These are phyloP conservation scores for Paedocypris micromegethes DNA, from an alignment of 2,797 vertebrate species.

Conservation along the genomic window DNA sequence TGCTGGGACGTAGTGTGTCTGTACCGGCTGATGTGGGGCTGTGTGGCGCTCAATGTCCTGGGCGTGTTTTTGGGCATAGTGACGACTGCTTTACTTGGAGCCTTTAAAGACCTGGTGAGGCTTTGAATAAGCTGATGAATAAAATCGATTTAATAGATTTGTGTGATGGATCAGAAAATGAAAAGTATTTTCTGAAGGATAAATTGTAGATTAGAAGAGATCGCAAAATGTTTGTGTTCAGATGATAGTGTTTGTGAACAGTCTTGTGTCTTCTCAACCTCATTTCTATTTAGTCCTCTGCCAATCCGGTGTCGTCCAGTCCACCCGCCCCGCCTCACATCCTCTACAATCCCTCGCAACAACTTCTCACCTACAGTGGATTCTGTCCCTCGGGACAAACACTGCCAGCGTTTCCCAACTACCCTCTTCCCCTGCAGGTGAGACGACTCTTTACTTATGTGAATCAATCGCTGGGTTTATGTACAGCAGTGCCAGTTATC, in stretches of 20 bases:
- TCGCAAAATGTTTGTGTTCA: neutral
- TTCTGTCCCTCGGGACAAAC: constrained; percentile 72
- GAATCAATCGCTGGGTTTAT: no score
- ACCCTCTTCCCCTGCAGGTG: constrained; percentile 73
- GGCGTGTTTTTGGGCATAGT: constrained; percentile 83
- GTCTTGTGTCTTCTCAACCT: constrained; percentile 58
- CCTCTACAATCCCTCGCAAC: constrained; percentile 85
- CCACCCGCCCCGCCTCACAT: constrained; percentile 77
- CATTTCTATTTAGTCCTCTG: constrained; percentile 47
- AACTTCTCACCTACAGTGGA: constrained; percentile 78
- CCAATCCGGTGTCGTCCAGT: constrained; percentile 60
- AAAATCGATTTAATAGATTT: no score
- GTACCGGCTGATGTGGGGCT: constrained; percentile 85
- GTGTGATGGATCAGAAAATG: no score
- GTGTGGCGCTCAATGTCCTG: constrained; percentile 79
- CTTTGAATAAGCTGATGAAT: neutral
- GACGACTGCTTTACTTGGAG: constrained; percentile 85
- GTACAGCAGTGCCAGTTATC: no score
- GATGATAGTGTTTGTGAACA: constrained; percentile 46
- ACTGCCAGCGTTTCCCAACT: constrained; percentile 80
- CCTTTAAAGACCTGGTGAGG: constrained; percentile 82
- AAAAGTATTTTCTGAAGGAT: no score
- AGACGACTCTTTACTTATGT: neutral
- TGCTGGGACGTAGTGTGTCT: constrained; percentile 87
- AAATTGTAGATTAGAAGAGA: neutral